phyloP scores from a whole-genome alignment of 2,797 vertebrate genomes.

The Florisuga fusca region DNA sequence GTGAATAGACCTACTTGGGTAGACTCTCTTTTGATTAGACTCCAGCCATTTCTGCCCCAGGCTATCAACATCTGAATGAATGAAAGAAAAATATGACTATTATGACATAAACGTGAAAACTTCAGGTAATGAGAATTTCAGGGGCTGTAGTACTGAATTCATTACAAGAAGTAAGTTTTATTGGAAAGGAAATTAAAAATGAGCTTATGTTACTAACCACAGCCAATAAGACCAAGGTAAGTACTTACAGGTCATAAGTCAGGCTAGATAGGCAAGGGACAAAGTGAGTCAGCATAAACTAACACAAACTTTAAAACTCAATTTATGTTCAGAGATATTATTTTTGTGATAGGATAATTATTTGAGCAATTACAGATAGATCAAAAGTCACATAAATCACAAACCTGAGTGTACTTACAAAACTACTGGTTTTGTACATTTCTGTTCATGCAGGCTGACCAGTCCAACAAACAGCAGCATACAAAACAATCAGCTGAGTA shows the following conservation, averaged over 20 bases:
- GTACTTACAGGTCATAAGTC: not conserved
- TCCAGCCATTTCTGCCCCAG: not conserved
- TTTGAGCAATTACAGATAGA: not conserved
- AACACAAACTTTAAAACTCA: not conserved
- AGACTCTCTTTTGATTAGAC: not conserved
- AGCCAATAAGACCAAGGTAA: not conserved
- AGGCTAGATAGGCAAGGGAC: not conserved
- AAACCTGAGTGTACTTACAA: not conserved
- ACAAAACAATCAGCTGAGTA: not conserved
- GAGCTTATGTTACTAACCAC: not conserved
- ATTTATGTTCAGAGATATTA: not conserved
- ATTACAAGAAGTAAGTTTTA: not conserved
- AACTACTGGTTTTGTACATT: rapidly evolving
- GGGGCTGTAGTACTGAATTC: not conserved
- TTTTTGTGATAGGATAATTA: not conserved
- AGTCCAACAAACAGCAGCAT: not conserved
- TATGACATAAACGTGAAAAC: not conserved
- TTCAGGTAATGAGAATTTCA: not conserved
- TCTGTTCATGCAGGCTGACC: not conserved
- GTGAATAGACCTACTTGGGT: not conserved
- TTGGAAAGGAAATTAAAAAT: not conserved
- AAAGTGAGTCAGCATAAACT: not conserved
- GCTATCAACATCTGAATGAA: not conserved
- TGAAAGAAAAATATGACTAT: not conserved
- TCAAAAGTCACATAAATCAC: not conserved